Evolutionary conservation across 2,113 vertebrate genomes (phyloP).

Genomic region (Nansenia antarctica): DNA sequence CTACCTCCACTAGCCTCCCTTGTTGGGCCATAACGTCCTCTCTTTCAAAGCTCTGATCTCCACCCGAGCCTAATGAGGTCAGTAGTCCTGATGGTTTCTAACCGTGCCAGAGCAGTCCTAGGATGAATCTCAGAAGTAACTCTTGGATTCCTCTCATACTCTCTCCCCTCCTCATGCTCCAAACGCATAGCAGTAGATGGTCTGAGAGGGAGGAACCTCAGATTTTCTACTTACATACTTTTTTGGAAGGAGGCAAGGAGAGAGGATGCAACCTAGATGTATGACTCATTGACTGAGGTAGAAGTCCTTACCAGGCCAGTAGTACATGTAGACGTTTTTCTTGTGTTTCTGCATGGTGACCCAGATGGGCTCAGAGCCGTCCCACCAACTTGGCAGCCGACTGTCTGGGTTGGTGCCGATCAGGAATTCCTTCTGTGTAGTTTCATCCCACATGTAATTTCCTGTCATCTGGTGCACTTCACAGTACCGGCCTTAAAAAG

Average conservation of each 20-base stretch:
- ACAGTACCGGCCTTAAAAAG: constrained; percentile 82
- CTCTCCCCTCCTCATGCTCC: too few relatives aligned
- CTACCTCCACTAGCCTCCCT: too few relatives aligned
- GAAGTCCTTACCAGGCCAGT: constrained; percentile 93
- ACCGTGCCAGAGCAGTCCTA: not conserved
- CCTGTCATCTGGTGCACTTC: constrained; percentile 92
- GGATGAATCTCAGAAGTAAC: too few relatives aligned
- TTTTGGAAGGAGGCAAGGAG: too few relatives aligned
- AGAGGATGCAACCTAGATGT: too few relatives aligned
- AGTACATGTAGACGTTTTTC: constrained; percentile 89
- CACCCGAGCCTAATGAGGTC: too few relatives aligned
- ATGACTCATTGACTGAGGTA: too few relatives aligned
- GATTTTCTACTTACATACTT: too few relatives aligned
- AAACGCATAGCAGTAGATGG: too few relatives aligned
- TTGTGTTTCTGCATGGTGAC: constrained; percentile 87
- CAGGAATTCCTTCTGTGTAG: constrained; percentile 81
- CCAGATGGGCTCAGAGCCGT: constrained; percentile 94
- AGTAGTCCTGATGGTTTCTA: too few relatives aligned
- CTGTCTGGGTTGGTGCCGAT: constrained; percentile 90
- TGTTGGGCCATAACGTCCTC: not conserved
- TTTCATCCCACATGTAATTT: constrained; percentile 95
- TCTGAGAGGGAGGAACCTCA: too few relatives aligned
- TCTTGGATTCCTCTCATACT: too few relatives aligned
- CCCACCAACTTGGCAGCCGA: constrained; percentile 89
- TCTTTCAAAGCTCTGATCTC: not conserved